These are phyloP conservation scores for Bufotes viridis DNA, from an alignment of 2,797 vertebrate species.

Conservation along the genomic window DNA sequence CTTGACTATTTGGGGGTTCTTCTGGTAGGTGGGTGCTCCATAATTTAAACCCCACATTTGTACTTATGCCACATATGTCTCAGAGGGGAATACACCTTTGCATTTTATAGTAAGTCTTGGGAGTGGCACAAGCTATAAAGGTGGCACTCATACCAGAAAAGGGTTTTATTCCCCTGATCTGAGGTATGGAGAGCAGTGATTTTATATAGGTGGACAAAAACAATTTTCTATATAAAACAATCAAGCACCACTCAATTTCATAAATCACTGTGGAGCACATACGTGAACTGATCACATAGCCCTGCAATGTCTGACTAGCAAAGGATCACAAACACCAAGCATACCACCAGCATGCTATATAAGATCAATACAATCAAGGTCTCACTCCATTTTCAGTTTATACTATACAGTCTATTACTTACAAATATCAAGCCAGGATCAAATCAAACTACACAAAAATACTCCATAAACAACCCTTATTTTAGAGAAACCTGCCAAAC, in stretches of 20 bases:
- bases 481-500: background rate
- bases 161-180: no score
- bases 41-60: no score
- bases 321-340: background rate
- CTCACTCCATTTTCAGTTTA: background rate
- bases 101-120: no score
- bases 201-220: background rate
- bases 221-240: background rate
- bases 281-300: background rate
- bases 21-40: no score
- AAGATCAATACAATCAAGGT: background rate
- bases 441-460: background rate
- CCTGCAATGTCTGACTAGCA: background rate
- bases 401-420: background rate
- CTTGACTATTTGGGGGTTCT: no score
- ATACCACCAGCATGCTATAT: background rate
- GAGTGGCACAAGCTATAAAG: no score
- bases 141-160: no score
- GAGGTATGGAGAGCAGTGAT: background rate
- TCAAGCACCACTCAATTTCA: background rate
- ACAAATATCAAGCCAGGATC: background rate
- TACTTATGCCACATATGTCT: no score
- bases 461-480: background rate
- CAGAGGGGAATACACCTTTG: no score
- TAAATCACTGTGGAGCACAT: background rate